Conservation (phyloP, 1,140 invertebrate genomes). For the Amyelois transitella region DNA sequence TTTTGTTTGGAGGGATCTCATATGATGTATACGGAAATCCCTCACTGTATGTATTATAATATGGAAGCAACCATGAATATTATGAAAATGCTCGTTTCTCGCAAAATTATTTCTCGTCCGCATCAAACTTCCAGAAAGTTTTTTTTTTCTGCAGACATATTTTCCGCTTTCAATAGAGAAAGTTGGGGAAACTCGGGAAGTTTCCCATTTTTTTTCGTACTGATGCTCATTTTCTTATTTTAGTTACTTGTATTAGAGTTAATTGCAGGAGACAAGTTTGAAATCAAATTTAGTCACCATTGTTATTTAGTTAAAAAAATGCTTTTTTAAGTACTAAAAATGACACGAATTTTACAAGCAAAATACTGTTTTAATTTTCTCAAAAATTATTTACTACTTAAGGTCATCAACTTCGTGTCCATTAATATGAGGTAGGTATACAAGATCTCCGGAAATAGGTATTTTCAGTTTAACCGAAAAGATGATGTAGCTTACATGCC, state of each 20-base stretch:
- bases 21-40: conserved; percentile 47
- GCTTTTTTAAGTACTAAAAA: too few species aligned
- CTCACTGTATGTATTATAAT: conserved; percentile 14
- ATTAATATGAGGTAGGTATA: too few species aligned
- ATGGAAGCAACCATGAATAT: conserved; percentile 2
- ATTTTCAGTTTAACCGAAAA: too few species aligned
- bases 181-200: not conserved
- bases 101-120: conserved; percentile 6
- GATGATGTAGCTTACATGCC: too few species aligned
- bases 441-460: too few species aligned
- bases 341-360: too few species aligned
- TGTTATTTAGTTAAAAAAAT: too few species aligned
- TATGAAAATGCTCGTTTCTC: not conserved
- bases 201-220: not conserved
- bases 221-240: not conserved
- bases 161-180: conserved; percentile 2
- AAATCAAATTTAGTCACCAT: too few species aligned
- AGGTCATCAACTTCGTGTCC: too few species aligned
- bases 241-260: not conserved
- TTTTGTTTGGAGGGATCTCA: conserved; percentile 46
- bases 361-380: too few species aligned
- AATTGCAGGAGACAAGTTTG: too few species aligned
- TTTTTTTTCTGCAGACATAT: not conserved
- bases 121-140: conserved; percentile 1
- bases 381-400: too few species aligned